Evolutionary conservation across 1,140 invertebrate species (phyloP).

Genomic region (Dendrolimus punctatus): DNA sequence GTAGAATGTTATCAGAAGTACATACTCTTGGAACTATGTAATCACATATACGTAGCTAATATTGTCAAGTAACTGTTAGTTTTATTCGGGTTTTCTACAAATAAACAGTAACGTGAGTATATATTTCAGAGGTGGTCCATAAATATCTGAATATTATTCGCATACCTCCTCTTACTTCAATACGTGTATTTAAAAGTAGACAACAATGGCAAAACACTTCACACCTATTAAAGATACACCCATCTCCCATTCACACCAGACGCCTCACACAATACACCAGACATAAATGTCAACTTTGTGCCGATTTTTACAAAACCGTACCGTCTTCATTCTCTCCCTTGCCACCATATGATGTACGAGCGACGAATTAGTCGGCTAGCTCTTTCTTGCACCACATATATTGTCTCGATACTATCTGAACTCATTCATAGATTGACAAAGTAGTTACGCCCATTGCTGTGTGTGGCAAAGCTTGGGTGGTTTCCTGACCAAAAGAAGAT

Average conservation of each 20-base stretch:
- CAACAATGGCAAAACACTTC: slow-evolving; percentile 56
- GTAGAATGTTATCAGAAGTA: too few relatives aligned
- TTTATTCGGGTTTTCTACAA: too few relatives aligned
- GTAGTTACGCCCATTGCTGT: slow-evolving; percentile 53
- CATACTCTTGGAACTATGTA: too few relatives aligned
- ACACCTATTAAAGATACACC: slow-evolving; percentile 62
- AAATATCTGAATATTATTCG: slow-evolving; percentile 21
- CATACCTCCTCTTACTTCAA: slow-evolving; percentile 24
- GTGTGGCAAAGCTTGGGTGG: slow-evolving; percentile 64
- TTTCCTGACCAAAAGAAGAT: background rate
- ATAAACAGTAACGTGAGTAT: too few relatives aligned
- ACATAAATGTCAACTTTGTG: slow-evolving; percentile 56
- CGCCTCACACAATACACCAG: slow-evolving; percentile 53
- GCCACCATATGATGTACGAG: slow-evolving; percentile 59
- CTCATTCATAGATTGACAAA: slow-evolving; percentile 50
- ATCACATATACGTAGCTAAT: too few relatives aligned
- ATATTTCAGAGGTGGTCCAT: too few relatives aligned
- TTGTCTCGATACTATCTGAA: slow-evolving; percentile 31
- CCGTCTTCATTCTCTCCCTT: slow-evolving; percentile 52
- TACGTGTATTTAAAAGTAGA: slow-evolving; percentile 46
- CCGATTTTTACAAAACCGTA: slow-evolving; percentile 54
- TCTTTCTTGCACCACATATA: slow-evolving; percentile 36
- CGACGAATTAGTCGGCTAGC: slow-evolving; percentile 56
- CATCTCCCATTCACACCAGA: slow-evolving; percentile 50
- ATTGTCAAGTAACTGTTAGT: too few relatives aligned